These are phyloP conservation scores for Melanocharis versteri DNA, from an alignment of 2,113 vertebrate species.

Conservation along the genomic window DNA sequence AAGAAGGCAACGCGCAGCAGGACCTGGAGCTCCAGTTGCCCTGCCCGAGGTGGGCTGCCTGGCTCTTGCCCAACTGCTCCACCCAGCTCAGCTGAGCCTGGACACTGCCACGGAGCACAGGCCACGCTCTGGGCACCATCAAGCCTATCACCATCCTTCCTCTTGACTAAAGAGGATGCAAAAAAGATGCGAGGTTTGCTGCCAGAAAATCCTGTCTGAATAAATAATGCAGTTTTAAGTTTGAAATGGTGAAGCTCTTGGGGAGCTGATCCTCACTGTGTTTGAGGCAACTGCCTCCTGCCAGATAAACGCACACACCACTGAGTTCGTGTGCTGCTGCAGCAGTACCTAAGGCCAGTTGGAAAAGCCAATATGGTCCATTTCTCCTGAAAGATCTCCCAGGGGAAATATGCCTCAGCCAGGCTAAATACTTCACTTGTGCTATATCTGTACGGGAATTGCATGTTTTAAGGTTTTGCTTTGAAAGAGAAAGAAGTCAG, in stretches of 20 bases:
- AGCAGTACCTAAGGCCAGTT: not conserved
- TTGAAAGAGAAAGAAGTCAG: not conserved
- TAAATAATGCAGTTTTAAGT: conserved; percentile 3
- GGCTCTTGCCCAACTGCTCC: not conserved
- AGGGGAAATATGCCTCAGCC: not conserved
- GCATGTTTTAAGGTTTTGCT: not conserved
- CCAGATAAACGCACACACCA: not conserved
- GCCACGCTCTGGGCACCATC: not conserved
- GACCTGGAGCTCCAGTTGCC: not conserved
- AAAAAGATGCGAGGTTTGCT: not conserved
- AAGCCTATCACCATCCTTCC: fast-evolving
- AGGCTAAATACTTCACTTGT: not conserved
- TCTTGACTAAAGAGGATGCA: not conserved
- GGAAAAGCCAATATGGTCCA: not conserved
- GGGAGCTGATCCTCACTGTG: not conserved
- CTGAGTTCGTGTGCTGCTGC: not conserved
- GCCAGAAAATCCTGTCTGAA: not conserved
- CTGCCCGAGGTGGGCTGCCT: fast-evolving
- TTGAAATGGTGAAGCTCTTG: not conserved
- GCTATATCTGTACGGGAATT: not conserved
- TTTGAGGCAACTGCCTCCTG: not conserved
- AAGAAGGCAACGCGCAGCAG: not conserved
- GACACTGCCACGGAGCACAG: fast-evolving
- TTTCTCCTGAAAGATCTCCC: not conserved
- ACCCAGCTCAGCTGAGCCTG: not conserved